These are phyloP conservation scores for Telmatochromis sp. DNA, from an alignment of 2,113 vertebrate species.

Conservation along the genomic window DNA sequence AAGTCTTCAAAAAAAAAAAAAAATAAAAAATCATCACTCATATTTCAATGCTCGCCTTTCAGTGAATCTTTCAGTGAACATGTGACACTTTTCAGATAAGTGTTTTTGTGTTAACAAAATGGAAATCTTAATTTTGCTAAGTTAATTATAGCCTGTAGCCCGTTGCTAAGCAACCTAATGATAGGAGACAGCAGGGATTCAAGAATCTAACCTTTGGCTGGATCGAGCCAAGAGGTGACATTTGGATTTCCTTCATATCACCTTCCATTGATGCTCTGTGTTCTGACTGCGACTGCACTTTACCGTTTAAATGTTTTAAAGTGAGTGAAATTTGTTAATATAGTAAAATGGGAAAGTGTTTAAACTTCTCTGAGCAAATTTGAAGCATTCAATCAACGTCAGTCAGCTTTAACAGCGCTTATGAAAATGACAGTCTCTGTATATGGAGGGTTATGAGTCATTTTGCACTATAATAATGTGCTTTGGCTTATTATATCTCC, in stretches of 20 bases:
- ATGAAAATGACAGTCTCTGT: constrained; percentile 3
- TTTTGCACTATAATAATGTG: background rate
- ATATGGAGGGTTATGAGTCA: constrained; percentile 16
- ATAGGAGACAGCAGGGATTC: constrained; percentile 70
- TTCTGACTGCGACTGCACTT: background rate
- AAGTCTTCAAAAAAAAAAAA: constrained; percentile 9
- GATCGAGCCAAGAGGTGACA: constrained; percentile 67
- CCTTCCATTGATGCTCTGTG: constrained; percentile 29
- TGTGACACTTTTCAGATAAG: constrained; percentile 66
- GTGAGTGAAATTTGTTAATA: background rate
- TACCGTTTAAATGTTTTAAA: constrained; percentile 5
- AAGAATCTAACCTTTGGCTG: constrained; percentile 72
- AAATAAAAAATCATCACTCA: constrained; percentile 8
- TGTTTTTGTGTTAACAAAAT: constrained; percentile 73
- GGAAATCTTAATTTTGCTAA: constrained; percentile 67
- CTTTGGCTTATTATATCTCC: background rate
- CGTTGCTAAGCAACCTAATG: constrained; percentile 72
- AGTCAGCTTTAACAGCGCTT: background rate
- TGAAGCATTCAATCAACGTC: constrained; percentile 28
- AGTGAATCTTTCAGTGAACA: constrained; percentile 50
- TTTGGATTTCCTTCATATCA: constrained; percentile 61
- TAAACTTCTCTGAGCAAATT: background rate
- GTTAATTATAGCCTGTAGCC: constrained; percentile 68
- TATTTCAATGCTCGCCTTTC: constrained; percentile 51
- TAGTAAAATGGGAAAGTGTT: background rate